Evolutionary conservation across 2,888 invertebrate species (phyloP).

Genomic region (Andrena bicolor): DNA sequence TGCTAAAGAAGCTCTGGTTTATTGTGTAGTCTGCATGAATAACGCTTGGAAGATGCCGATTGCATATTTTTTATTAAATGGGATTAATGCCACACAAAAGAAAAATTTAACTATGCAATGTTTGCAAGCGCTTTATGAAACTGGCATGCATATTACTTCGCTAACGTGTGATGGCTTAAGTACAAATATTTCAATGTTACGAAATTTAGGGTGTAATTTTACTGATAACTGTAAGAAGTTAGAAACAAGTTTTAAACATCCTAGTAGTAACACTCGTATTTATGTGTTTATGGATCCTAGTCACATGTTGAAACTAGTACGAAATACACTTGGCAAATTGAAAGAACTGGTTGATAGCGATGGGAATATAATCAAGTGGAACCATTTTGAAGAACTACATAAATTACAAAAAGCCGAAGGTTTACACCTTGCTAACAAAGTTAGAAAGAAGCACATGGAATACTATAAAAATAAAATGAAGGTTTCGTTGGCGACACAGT

Average conservation of each 20-base stretch:
- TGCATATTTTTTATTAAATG: slow-evolving; percentile 4
- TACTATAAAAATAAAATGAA: slow-evolving; percentile 2
- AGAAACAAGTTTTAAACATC: slow-evolving; percentile 3
- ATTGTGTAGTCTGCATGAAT: background rate
- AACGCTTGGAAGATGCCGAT: slow-evolving; percentile 7
- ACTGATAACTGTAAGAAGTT: background rate
- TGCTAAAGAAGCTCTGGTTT: slow-evolving; percentile 3
- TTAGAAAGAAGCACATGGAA: background rate
- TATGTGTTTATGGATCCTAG: slow-evolving; percentile 1
- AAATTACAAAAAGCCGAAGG: slow-evolving; percentile 1
- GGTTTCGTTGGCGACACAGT: slow-evolving; percentile 7
- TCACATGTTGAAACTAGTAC: background rate
- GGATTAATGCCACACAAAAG: background rate
- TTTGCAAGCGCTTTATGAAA: background rate
- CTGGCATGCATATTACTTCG: slow-evolving; percentile 7
- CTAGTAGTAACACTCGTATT: background rate
- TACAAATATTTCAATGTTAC: background rate
- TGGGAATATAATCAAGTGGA: background rate
- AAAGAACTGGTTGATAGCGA: background rate
- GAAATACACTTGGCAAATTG: background rate
- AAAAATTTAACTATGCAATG: background rate
- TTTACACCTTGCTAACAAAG: background rate
- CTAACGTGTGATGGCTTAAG: background rate
- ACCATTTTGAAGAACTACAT: slow-evolving; percentile 2
- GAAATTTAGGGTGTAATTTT: background rate